Evolutionary conservation across 37 sponge, comb jelly and placozoan species (phyloP).

Genomic region (Agelas oroides): DNA sequence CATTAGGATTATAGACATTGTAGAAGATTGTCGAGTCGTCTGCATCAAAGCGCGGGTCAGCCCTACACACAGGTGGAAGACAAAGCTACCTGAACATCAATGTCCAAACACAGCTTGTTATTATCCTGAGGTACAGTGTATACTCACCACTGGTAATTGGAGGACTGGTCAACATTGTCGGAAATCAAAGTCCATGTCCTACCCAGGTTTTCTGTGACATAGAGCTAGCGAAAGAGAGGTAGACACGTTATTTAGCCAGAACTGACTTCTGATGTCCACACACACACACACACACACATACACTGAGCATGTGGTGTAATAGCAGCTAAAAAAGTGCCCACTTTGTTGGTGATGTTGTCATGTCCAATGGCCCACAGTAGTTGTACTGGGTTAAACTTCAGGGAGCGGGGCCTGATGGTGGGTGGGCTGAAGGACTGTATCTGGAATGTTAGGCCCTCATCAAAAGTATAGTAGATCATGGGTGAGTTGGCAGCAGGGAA

Average conservation of each 20-base stretch:
- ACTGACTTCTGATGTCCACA: not conserved
- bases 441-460: conserved; percentile 57
- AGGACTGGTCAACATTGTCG: conserved; percentile 22
- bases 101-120: no score
- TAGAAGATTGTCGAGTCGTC: conserved; percentile 24
- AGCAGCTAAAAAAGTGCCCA: not conserved
- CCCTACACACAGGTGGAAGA: conserved; percentile 33
- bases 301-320: not conserved
- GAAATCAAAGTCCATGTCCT: conserved; percentile 23
- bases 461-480: conserved; percentile 51
- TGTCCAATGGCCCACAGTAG: conserved; percentile 30
- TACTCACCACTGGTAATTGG: conserved; percentile 55
- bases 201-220: conserved; percentile 56
- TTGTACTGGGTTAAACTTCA: conserved; percentile 48
- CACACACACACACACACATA: not conserved
- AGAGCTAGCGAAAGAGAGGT: conserved; percentile 22
- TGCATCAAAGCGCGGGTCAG: conserved; percentile 22
- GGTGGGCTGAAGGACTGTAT: not conserved
- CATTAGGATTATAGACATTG: conserved; percentile 50
- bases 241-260: not conserved
- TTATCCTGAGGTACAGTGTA: not conserved
- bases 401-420: conserved; percentile 48
- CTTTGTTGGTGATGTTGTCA: conserved; percentile 20
- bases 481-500: conserved; percentile 33
- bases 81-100: no score